phyloP scores from a whole-genome alignment of 2,113 vertebrate species.

The Chroicocephalus ridibundus region DNA sequence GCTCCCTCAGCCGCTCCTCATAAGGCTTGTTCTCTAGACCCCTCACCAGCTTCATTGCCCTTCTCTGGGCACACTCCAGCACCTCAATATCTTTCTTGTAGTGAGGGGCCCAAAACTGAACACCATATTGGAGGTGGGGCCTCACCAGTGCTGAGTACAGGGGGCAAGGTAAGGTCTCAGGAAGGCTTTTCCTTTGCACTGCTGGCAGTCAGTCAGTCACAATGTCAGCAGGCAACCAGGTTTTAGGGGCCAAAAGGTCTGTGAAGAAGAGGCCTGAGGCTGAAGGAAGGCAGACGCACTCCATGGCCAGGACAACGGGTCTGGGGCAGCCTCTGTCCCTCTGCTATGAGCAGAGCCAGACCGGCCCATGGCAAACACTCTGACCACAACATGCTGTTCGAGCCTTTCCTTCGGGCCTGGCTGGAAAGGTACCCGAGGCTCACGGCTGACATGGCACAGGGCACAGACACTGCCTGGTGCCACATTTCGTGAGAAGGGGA shows the following conservation, averaged over 20 bases:
- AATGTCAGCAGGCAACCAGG: accelerated
- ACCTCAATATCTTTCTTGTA: not conserved
- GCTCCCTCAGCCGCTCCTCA: not conserved
- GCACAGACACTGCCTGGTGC: accelerated
- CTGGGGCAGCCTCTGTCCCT: not conserved
- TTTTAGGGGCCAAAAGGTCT: not conserved
- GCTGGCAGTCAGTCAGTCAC: accelerated
- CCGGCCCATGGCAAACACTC: accelerated
- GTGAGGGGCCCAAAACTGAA: not conserved
- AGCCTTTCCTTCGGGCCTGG: not conserved
- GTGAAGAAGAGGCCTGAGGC: not conserved
- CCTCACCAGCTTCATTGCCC: not conserved
- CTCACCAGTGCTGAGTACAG: not conserved
- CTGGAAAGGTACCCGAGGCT: not conserved
- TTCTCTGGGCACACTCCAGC: not conserved
- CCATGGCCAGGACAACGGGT: accelerated
- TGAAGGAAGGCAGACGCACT: accelerated
- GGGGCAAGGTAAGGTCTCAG: accelerated
- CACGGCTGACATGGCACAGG: accelerated
- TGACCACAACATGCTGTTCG: accelerated
- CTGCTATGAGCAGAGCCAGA: accelerated
- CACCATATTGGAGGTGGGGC: not conserved
- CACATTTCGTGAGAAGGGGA: accelerated
- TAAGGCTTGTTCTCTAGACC: not conserved
- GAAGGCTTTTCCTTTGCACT: accelerated